Base-by-base conservation (phyloP, 2,113 vertebrate species). In the Empidonax alnorum region DNA sequence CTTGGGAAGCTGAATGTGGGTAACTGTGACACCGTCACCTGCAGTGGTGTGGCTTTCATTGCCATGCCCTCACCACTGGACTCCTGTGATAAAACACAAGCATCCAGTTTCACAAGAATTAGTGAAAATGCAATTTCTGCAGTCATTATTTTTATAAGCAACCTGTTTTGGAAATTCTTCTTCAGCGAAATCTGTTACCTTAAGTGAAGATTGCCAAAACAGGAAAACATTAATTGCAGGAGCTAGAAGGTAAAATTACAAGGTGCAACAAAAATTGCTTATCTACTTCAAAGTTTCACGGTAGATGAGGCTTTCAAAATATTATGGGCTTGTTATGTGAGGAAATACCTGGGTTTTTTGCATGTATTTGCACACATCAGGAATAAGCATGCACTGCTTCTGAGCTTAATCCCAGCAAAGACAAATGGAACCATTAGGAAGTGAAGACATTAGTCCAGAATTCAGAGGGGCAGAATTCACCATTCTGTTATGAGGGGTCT, bases 231-330 rank as follows among this genome's bases (percentile, higher is more conserved):
- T 41, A 86, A 75, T 91, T 90, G 55, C 37, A 16, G 1, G 21
- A 72, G 24, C 23, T 41, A 25, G 55, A 55, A 66, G 39, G 5
- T 71, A 69, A 77, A 94, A 92, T 84, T 66, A 84, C 19, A 66
- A 93, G 72, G 14, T 59, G 20, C 28, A 90, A 80, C 35, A 69
- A 53, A 90, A 84, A 80, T 13, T 65, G 25, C 47, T 83, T 35
- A 50, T 19, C 50, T 79, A 11, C 44, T 47, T 30, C 16, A 22
- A 85, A 83, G 67, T 89, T 85, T 39, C 33, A 33, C 19, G 37
- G 55, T 2, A 56, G 30, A 71, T 31, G 27, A 94, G 7, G 30
- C 59, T 90, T 88, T 69, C 67, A 80, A 88, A 96, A 74, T 74
- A 76, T 83, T 69, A 31, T 21, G 42, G 58, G 16, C 35, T 91